Evolutionary conservation across 1,140 invertebrate genomes (phyloP).

Genomic region (Leguminivora glycinivorella): DNA sequence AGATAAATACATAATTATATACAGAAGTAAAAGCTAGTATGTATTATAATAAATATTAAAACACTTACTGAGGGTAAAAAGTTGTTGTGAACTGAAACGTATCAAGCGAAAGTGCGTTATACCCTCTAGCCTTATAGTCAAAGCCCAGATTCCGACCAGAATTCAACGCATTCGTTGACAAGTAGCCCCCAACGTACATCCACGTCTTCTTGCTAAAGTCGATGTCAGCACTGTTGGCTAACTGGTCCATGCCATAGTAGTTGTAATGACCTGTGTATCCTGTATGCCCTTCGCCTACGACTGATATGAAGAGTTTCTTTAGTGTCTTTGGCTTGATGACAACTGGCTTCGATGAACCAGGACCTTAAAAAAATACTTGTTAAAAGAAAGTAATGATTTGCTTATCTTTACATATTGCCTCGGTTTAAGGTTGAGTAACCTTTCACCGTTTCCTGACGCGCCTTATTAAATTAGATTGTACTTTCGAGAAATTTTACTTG

Average conservation of each 20-base stretch:
- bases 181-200: conserved; percentile 52
- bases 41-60: neutral
- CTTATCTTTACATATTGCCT: too few species aligned
- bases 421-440: too few species aligned
- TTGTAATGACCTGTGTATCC: conserved; percentile 43
- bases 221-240: conserved; percentile 50
- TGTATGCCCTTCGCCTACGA: conserved; percentile 32
- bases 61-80: conserved; percentile 58
- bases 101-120: conserved; percentile 55
- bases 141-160: conserved; percentile 36
- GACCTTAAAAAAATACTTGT: conserved; percentile 49
- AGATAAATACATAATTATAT: too few species aligned
- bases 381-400: neutral
- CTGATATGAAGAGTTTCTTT: conserved; percentile 44
- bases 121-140: conserved; percentile 47
- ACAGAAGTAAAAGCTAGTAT: neutral
- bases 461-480: too few species aligned
- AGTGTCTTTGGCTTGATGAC: conserved; percentile 52
- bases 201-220: conserved; percentile 54
- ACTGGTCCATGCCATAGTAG: conserved; percentile 54
- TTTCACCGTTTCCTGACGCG: too few species aligned
- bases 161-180: conserved; percentile 51
- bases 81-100: conserved; percentile 52
- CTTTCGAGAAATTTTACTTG: too few species aligned
- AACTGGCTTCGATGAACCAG: conserved; percentile 49